Evolutionary conservation across 92 coral and sea anemone species (phyloP).

Genomic region (Zoanthus sansibaricus): DNA sequence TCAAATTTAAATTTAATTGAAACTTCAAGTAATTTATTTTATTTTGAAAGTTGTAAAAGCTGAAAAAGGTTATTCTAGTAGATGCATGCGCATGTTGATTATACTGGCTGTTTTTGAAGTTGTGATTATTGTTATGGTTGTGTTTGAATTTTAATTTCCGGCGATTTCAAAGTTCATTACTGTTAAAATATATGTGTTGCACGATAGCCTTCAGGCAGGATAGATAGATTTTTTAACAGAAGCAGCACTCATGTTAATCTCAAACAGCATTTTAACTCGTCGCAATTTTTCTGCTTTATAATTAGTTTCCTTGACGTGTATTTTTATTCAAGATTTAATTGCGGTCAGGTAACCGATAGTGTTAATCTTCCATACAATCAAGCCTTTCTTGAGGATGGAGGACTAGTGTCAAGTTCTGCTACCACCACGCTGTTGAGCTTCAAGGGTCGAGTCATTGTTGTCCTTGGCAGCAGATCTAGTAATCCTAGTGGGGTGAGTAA

Average conservation of each 20-base stretch:
- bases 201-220: too few relatives aligned
- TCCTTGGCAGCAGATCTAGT: conserved; percentile 85
- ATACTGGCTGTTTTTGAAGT: not conserved
- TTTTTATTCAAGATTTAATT: conserved; percentile 66
- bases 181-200: too few relatives aligned
- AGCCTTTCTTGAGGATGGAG: conserved; percentile 93
- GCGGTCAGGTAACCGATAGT: conserved; percentile 89
- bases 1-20: too few relatives aligned
- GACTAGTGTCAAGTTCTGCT: conserved; percentile 82
- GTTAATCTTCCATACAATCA: conserved; percentile 95
- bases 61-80: too few relatives aligned
- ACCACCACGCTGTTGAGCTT: conserved; percentile 71
- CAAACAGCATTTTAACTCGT: not conserved
- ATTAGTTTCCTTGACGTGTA: conserved; percentile 14
- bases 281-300: not conserved
- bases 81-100: too few relatives aligned
- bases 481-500: conserved; percentile 86
- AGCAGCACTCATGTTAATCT: not conserved
- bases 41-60: too few relatives aligned
- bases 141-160: too few relatives aligned
- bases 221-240: too few relatives aligned
- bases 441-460: conserved; percentile 87
- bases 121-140: too few relatives aligned
- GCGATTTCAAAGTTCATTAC: too few relatives aligned
- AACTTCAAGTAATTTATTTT: too few relatives aligned